These are phyloP conservation scores for Solenopsis invicta DNA, from an alignment of 1,140 invertebrate genomes.

Conservation along the genomic window DNA sequence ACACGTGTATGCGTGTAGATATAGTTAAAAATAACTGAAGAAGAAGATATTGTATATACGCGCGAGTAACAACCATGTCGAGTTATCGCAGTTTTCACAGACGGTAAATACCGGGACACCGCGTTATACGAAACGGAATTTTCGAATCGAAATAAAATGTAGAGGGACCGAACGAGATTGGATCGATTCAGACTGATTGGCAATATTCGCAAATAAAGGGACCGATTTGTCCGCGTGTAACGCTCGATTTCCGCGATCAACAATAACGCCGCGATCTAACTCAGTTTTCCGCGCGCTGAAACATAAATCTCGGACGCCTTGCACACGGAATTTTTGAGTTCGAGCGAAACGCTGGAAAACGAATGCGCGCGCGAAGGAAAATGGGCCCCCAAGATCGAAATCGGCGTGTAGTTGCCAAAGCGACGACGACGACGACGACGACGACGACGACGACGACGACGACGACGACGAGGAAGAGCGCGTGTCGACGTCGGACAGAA, in stretches of 20 bases:
- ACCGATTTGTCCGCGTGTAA: neutral
- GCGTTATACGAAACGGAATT: slow-evolving; percentile 12
- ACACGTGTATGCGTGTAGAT: neutral
- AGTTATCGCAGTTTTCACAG: slow-evolving; percentile 56
- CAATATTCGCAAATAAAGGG: slow-evolving; percentile 54
- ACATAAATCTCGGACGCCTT: slow-evolving; percentile 30
- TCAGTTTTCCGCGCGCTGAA: slow-evolving; percentile 16
- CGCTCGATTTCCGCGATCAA: neutral
- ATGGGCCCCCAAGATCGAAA: slow-evolving; percentile 54
- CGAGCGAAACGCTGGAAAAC: neutral
- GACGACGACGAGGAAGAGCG: slow-evolving; percentile 2
- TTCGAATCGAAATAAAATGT: slow-evolving; percentile 52
- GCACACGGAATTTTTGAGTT: slow-evolving; percentile 16
- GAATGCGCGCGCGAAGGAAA: neutral
- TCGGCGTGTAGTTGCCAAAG: neutral
- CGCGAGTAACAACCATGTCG: slow-evolving; percentile 15
- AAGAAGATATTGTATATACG: slow-evolving; percentile 3
- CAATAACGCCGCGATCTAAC: slow-evolving; percentile 19
- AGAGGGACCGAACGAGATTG: slow-evolving; percentile 25
- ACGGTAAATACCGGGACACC: slow-evolving; percentile 27
- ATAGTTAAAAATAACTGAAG: slow-evolving; percentile 29
- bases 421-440: neutral
- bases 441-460: neutral
- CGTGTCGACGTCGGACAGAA: slow-evolving; percentile 44
- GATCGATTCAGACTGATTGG: slow-evolving; percentile 32